phyloP scores from a whole-genome alignment of 2,888 invertebrate genomes.

The Crioceris asparagi region DNA sequence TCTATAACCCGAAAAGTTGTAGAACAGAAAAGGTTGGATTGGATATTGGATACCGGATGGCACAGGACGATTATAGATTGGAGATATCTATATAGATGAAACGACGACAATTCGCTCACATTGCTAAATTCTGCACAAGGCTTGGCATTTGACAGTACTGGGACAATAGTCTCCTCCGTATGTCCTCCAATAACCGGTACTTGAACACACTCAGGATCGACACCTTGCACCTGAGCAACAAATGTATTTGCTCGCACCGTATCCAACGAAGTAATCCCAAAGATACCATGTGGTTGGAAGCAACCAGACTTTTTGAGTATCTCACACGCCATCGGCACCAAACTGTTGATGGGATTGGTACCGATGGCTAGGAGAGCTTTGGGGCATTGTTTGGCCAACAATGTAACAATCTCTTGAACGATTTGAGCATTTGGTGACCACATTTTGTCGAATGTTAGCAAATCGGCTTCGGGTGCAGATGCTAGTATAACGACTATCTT shows the following conservation, averaged over 20 bases:
- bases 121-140: constrained; percentile 36
- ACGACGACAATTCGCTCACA: constrained; percentile 18
- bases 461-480: constrained; percentile 20
- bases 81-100: background rate
- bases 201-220: constrained; percentile 52
- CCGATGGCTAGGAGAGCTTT: constrained; percentile 40
- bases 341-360: constrained; percentile 51
- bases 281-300: constrained; percentile 51
- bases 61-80: too few relatives aligned
- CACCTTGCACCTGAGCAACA: constrained; percentile 51
- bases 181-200: constrained; percentile 74
- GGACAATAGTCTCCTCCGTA: constrained; percentile 62
- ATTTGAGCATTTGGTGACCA: constrained; percentile 30
- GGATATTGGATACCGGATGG: too few relatives aligned
- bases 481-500: constrained; percentile 31
- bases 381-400: constrained; percentile 26
- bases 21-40: too few relatives aligned
- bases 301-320: constrained; percentile 51
- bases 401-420: constrained; percentile 25
- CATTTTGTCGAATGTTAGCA: constrained; percentile 22
- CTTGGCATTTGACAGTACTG: constrained; percentile 60
- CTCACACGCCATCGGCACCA: constrained; percentile 59
- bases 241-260: constrained; percentile 65
- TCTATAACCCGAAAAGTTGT: too few relatives aligned
- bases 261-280: constrained; percentile 68